Evolutionary conservation across 2,797 vertebrate species (phyloP).

Genomic region (Sebastes hubbsi): DNA sequence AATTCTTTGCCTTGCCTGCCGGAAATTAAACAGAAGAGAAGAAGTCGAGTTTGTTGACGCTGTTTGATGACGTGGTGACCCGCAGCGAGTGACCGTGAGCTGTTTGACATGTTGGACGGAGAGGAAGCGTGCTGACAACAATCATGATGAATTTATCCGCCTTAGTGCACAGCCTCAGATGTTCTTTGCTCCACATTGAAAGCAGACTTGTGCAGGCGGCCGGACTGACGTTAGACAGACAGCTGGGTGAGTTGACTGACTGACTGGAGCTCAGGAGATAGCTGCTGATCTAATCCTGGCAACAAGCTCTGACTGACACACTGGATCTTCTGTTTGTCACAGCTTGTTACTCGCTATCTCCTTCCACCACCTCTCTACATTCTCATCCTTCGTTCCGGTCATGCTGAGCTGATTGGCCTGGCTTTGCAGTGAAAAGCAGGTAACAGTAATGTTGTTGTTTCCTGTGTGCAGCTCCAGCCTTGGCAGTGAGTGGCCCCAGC

Average conservation of each 20-base stretch:
- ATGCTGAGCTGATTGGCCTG: too few relatives aligned
- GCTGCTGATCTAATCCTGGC: background rate
- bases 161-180: constrained; percentile 71
- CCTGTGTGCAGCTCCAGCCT: constrained; percentile 79
- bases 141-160: constrained; percentile 67
- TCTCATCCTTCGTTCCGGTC: background rate
- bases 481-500: constrained; percentile 80
- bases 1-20: fast-evolving
- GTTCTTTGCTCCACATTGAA: constrained; percentile 76
- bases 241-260: constrained; percentile 72
- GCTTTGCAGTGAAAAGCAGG: background rate
- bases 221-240: constrained; percentile 64
- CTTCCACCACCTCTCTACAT: too few relatives aligned
- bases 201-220: constrained; percentile 68
- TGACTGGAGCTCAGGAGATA: background rate
- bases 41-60: constrained; percentile 50
- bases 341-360: too few relatives aligned
- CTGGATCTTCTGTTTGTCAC: background rate
- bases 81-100: constrained; percentile 75
- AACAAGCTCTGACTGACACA: background rate
- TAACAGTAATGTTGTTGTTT: background rate
- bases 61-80: constrained; percentile 25
- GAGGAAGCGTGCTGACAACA: background rate
- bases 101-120: constrained; percentile 29
- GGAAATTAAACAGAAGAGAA: background rate